Conservation (phyloP, 2,797 vertebrate genomes). For the Heliangelus exortis region DNA sequence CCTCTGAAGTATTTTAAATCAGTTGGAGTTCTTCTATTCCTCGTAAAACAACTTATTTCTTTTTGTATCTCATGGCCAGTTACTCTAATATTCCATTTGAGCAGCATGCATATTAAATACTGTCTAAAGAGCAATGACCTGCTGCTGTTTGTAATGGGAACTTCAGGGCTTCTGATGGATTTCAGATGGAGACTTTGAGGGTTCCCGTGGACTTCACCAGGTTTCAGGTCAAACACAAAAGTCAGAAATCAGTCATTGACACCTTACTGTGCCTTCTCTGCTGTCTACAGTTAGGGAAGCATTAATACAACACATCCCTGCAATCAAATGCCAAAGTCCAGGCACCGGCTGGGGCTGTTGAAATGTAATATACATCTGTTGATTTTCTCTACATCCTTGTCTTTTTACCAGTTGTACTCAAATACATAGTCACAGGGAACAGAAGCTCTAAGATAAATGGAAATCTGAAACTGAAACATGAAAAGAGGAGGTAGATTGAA, state of each 20-base stretch:
- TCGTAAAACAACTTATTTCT: background rate
- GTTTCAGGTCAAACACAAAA: background rate
- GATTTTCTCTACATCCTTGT: background rate
- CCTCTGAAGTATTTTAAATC: background rate
- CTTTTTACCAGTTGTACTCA: background rate
- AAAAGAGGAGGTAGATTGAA: background rate
- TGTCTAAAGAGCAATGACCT: constrained; percentile 36
- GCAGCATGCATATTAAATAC: background rate
- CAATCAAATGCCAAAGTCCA: background rate
- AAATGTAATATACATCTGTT: background rate
- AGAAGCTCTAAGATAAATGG: background rate
- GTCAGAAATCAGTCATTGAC: background rate
- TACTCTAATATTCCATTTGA: constrained; percentile 3
- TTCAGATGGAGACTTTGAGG: background rate
- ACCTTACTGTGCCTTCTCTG: background rate
- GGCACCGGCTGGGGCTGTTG: background rate
- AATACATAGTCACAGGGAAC: background rate
- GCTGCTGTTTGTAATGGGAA: background rate
- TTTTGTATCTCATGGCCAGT: constrained; percentile 7
- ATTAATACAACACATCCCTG: background rate
- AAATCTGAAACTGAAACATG: background rate
- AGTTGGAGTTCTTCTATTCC: background rate
- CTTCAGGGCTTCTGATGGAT: background rate
- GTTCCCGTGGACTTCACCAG: background rate
- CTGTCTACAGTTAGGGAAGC: background rate